phyloP scores from a whole-genome alignment of 2,113 vertebrate genomes.

The Gymnorhina tibicen region DNA sequence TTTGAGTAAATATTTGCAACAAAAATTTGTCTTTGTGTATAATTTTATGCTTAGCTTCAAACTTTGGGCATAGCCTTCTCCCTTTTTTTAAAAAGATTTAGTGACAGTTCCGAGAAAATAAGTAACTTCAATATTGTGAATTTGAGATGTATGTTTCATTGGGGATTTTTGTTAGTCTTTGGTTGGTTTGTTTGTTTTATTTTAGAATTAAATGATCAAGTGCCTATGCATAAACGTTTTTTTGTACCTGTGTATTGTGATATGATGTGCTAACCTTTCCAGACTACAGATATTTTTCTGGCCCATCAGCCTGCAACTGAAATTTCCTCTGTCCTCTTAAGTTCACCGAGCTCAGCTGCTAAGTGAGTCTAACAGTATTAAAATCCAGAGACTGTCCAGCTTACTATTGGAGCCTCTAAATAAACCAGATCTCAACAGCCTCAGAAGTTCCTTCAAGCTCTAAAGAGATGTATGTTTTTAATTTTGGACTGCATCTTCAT shows the following conservation, averaged over 20 bases:
- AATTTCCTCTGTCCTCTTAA: neutral
- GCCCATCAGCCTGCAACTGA: neutral
- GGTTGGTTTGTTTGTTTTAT: neutral
- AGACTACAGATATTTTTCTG: neutral
- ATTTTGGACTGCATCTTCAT: neutral
- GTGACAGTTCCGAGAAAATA: neutral
- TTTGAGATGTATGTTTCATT: neutral
- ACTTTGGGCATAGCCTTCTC: neutral
- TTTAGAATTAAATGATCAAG: neutral
- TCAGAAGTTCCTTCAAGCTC: neutral
- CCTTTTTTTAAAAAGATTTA: neutral
- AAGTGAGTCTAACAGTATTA: neutral
- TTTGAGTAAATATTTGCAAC: constrained; percentile 84
- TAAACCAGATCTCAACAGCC: neutral
- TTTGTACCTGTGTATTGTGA: neutral
- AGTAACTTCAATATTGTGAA: neutral
- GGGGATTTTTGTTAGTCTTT: neutral
- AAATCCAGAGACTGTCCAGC: neutral
- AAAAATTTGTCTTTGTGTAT: constrained; percentile 65
- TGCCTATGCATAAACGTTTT: neutral
- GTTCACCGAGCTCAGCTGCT: neutral
- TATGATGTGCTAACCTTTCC: neutral
- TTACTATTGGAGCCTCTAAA: neutral
- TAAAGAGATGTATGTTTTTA: neutral
- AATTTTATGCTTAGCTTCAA: constrained; percentile 59